phyloP scores from a whole-genome alignment of 2,888 invertebrate genomes.

The Cryptophagus acutangulus region DNA sequence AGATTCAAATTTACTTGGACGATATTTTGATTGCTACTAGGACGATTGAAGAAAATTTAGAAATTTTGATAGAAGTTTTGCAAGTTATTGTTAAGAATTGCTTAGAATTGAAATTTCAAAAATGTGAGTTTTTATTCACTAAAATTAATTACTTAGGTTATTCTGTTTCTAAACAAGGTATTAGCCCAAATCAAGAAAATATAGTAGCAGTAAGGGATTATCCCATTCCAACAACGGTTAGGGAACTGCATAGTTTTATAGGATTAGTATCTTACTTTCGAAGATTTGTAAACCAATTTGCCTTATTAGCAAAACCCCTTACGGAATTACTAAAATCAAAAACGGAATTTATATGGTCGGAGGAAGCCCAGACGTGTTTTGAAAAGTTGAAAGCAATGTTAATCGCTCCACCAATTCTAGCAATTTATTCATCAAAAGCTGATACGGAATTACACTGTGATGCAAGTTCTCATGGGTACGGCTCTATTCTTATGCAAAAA shows the following conservation, averaged over 20 bases:
- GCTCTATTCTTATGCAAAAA: slow-evolving; percentile 34
- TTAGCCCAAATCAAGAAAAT: slow-evolving; percentile 1
- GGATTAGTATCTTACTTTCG: slow-evolving; percentile 33
- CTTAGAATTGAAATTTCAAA: slow-evolving; percentile 18
- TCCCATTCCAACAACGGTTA: slow-evolving; percentile 24
- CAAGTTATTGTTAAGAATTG: slow-evolving; percentile 2
- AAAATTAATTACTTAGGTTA: slow-evolving; percentile 15
- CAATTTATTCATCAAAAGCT: slow-evolving; percentile 31
- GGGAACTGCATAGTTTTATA: slow-evolving; percentile 30
- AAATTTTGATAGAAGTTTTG: slow-evolving; percentile 13
- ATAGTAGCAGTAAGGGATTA: slow-evolving; percentile 20
- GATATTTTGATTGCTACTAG: slow-evolving; percentile 15
- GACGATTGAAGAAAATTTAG: slow-evolving; percentile 13
- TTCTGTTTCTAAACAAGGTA: background rate
- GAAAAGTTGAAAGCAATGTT: slow-evolving; percentile 25
- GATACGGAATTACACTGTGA: slow-evolving; percentile 39
- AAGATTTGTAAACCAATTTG: slow-evolving; percentile 26
- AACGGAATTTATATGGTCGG: slow-evolving; percentile 18
- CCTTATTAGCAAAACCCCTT: slow-evolving; percentile 26
- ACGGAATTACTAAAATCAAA: slow-evolving; percentile 23
- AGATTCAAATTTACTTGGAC: slow-evolving; percentile 15
- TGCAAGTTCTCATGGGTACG: slow-evolving; percentile 34
- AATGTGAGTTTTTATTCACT: slow-evolving; percentile 23
- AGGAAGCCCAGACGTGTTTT: slow-evolving; percentile 23
- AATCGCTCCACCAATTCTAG: slow-evolving; percentile 27